These are phyloP conservation scores for Malurus elegans DNA, from an alignment of 2,113 vertebrate genomes.

Conservation along the genomic window DNA sequence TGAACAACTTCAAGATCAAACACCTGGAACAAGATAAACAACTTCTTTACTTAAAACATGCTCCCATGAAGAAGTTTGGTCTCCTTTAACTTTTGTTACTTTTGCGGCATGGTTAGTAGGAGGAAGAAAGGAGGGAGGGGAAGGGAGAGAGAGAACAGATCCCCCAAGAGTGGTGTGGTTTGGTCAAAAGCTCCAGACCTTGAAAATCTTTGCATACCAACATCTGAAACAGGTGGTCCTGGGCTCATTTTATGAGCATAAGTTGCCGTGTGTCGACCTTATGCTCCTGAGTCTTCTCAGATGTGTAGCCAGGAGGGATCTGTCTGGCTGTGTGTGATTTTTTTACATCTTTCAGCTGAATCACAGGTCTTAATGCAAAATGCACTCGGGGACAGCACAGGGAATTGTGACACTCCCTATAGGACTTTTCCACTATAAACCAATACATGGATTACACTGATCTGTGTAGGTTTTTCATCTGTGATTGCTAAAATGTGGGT, in stretches of 20 bases:
- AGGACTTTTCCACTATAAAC: slow-evolving; percentile 33
- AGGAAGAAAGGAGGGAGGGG: neutral
- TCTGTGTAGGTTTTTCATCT: neutral
- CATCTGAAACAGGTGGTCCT: slow-evolving; percentile 53
- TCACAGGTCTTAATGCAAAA: slow-evolving; percentile 62
- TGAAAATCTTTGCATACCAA: slow-evolving; percentile 48
- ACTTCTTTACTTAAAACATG: neutral
- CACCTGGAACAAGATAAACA: neutral
- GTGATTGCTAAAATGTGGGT: neutral
- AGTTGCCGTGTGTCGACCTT: slow-evolving; percentile 21
- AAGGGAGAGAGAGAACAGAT: neutral
- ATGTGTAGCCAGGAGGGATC: slow-evolving; percentile 46
- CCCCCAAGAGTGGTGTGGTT: neutral
- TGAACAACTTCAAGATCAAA: neutral
- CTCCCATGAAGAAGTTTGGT: neutral
- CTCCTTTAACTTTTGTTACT: neutral
- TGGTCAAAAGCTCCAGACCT: slow-evolving; percentile 38
- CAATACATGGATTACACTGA: slow-evolving; percentile 54
- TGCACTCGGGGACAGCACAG: neutral
- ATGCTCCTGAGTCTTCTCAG: slow-evolving; percentile 51
- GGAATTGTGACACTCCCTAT: slow-evolving; percentile 30
- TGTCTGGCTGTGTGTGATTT: slow-evolving; percentile 38
- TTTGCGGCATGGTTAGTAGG: neutral
- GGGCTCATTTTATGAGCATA: slow-evolving; percentile 34
- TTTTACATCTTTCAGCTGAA: slow-evolving; percentile 63